Evolutionary conservation across 2,888 invertebrate species (phyloP).

Genomic region (Phasia obesa): DNA sequence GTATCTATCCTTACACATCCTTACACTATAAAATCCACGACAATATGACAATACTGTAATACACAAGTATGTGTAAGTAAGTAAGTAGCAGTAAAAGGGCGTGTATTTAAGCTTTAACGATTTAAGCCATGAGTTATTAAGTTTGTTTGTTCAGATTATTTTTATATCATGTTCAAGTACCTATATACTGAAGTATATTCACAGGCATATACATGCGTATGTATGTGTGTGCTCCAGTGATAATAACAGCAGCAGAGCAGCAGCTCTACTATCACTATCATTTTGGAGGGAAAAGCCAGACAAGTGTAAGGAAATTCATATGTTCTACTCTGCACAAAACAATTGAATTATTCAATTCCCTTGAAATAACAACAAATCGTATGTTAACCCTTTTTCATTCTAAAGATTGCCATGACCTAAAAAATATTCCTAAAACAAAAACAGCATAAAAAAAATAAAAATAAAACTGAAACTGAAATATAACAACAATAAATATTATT

Average conservation of each 20-base stretch:
- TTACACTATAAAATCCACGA: conserved; percentile 39
- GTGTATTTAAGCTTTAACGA: conserved; percentile 59
- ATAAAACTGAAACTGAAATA: conserved; percentile 13
- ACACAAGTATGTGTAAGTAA: conserved; percentile 22
- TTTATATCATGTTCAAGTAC: conserved; percentile 38
- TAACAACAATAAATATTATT: conserved; percentile 55
- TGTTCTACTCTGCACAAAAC: conserved; percentile 39
- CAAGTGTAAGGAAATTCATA: conserved; percentile 47
- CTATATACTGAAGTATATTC: neutral
- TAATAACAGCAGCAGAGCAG: neutral
- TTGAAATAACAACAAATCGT: conserved; percentile 63
- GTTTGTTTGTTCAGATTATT: conserved; percentile 43
- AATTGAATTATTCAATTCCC: conserved; percentile 55
- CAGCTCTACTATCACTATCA: conserved; percentile 28
- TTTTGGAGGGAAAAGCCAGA: conserved; percentile 66
- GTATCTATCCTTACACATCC: conserved; percentile 25
- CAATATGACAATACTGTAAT: conserved; percentile 38
- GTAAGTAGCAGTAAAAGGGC: conserved; percentile 61
- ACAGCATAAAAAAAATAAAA: conserved; percentile 12
- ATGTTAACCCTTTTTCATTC: conserved; percentile 56
- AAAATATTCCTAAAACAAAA: conserved; percentile 52
- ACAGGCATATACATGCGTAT: neutral
- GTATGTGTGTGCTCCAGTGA: conserved; percentile 22
- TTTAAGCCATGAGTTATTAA: conserved; percentile 59
- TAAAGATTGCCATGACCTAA: conserved; percentile 63